Percentiles rank a stretch among this genome's conserved stretches.
These are phyloP conservation scores for Halcyon senegalensis DNA, from an alignment of 2,113 vertebrate species.

Conservation along the genomic window DNA sequence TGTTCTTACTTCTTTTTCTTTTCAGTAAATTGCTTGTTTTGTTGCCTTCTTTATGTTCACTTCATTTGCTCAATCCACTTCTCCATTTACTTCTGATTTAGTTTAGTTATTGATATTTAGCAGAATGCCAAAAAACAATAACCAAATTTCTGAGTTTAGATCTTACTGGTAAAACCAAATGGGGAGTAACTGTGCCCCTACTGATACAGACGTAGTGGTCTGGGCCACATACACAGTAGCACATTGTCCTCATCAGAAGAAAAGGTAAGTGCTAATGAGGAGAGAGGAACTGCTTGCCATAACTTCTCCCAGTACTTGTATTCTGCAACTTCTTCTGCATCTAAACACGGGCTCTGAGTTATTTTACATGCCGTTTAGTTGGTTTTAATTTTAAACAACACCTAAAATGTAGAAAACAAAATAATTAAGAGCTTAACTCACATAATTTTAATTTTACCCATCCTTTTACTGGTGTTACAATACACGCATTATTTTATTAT, in stretches of 20 bases:
- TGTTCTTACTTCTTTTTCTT: neutral
- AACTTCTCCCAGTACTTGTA: neutral
- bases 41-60: neutral
- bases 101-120: neutral
- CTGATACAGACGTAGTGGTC: too few relatives aligned
- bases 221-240: neutral
- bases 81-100: neutral
- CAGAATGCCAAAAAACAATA: neutral
- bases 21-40: neutral
- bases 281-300: neutral
- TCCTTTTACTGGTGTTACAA: neutral
- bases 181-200: neutral
- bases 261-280: neutral
- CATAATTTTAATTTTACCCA: neutral
- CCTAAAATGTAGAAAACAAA: neutral
- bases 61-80: accelerated
- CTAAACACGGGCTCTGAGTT: neutral
- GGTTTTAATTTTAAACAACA: neutral
- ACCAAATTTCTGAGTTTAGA: neutral
- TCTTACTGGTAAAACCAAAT: neutral
- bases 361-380: neutral
- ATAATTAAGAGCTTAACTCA: neutral
- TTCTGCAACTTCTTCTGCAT: neutral
- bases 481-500: neutral
- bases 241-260: neutral